A percentile compares a stretch with the other conserved stretches of the same genome.
Conservation (phyloP, 2,113 vertebrate species). For the Zosterops hypoxanthus region DNA sequence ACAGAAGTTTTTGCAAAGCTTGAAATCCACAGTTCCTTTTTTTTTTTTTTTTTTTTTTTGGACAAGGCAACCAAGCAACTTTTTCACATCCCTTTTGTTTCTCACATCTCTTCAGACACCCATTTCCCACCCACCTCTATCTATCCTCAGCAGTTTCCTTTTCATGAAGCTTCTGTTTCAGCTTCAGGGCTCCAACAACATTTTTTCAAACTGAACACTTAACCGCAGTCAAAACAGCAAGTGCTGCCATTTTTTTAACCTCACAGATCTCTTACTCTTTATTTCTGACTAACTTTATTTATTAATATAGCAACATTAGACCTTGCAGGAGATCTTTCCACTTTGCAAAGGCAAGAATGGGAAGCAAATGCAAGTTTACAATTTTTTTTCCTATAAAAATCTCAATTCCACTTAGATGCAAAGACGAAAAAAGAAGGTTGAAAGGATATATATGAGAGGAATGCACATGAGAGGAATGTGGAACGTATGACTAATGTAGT, state of each 20-base stretch:
- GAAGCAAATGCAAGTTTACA: neutral
- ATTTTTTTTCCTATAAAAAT: neutral
- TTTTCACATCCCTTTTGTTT: neutral
- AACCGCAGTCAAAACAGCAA: neutral
- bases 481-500: neutral
- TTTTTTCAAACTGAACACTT: neutral
- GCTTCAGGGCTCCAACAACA: neutral
- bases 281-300: neutral
- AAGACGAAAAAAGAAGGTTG: neutral
- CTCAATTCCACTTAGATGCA: neutral
- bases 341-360: neutral
- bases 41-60: neutral
- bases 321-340: neutral
- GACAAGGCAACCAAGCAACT: neutral
- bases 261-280: neutral
- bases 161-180: neutral
- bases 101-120: neutral
- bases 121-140: neutral
- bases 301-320: neutral
- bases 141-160: neutral
- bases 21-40: neutral
- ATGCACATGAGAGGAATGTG: neutral
- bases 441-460: neutral
- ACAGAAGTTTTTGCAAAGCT: neutral
- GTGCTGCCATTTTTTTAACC: neutral